These are phyloP conservation scores for Amiota minor DNA, from an alignment of 2,888 invertebrate species.

Conservation along the genomic window DNA sequence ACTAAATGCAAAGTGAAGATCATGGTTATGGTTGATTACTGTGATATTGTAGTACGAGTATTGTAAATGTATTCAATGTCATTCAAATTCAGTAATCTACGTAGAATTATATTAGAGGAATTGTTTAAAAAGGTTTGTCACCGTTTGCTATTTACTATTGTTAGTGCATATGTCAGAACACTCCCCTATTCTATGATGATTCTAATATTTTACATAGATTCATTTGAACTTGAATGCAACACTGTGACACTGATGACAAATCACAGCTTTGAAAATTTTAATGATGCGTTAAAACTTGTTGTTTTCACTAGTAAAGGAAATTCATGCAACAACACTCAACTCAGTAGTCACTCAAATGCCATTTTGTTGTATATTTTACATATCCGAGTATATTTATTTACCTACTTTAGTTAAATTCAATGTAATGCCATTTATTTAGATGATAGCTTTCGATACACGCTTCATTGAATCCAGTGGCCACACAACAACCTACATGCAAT, in stretches of 20 bases:
- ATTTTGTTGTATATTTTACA: too few relatives aligned
- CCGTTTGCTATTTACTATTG: too few relatives aligned
- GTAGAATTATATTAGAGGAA: too few relatives aligned
- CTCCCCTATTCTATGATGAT: neutral
- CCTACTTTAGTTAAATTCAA: too few relatives aligned
- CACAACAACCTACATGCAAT: slow-evolving; percentile 48
- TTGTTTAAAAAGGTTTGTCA: too few relatives aligned
- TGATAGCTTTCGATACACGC: slow-evolving; percentile 45
- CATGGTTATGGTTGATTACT: neutral
- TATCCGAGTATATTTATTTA: too few relatives aligned
- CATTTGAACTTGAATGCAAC: slow-evolving; percentile 34
- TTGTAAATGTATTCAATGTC: neutral
- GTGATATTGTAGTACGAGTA: too few relatives aligned
- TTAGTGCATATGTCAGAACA: neutral
- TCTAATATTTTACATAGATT: neutral
- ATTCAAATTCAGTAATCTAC: neutral
- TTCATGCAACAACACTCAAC: too few relatives aligned
- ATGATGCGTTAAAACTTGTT: slow-evolving; percentile 14
- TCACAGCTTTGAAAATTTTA: slow-evolving; percentile 30
- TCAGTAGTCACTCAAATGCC: too few relatives aligned
- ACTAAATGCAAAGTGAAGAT: neutral
- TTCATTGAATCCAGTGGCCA: slow-evolving; percentile 51
- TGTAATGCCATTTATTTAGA: too few relatives aligned
- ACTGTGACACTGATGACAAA: slow-evolving; percentile 14
- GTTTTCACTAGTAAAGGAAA: too few relatives aligned